phyloP scores from a whole-genome alignment of 2,797 vertebrate genomes.

The Bovichtus diacanthus region DNA sequence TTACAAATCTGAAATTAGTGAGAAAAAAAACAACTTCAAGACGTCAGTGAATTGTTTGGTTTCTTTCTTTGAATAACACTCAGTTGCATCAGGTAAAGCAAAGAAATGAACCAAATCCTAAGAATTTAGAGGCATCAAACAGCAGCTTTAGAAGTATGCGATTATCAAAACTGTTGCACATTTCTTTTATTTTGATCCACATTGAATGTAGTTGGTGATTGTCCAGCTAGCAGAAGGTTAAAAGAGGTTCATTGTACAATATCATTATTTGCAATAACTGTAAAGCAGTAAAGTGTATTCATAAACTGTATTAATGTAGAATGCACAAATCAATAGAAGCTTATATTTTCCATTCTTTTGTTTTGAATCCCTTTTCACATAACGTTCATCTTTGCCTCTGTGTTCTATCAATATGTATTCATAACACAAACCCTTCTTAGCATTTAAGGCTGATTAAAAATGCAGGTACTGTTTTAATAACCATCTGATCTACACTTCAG shows the following conservation, averaged over 20 bases:
- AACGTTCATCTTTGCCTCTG: not conserved
- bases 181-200: too few relatives aligned
- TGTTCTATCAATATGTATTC: not conserved
- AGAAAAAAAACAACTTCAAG: too few relatives aligned
- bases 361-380: not conserved
- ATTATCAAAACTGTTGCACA: not conserved
- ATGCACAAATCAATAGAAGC: not conserved
- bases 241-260: too few relatives aligned
- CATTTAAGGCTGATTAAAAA: not conserved
- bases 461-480: not conserved
- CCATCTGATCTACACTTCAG: not conserved
- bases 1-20: too few relatives aligned
- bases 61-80: too few relatives aligned
- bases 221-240: not conserved
- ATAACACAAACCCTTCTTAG: not conserved
- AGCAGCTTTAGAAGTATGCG: not conserved
- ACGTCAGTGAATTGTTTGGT: too few relatives aligned
- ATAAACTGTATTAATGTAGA: not conserved
- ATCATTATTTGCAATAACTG: too few relatives aligned
- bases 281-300: not conserved
- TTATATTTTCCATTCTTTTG: not conserved
- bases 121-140: not conserved
- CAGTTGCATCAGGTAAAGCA: too few relatives aligned
- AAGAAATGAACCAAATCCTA: not conserved
- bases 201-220: not conserved